Evolutionary conservation across 2,888 invertebrate species (phyloP), one percentile per base, ranked within the genome.

Genomic region (Resseliella maxima): DNA sequence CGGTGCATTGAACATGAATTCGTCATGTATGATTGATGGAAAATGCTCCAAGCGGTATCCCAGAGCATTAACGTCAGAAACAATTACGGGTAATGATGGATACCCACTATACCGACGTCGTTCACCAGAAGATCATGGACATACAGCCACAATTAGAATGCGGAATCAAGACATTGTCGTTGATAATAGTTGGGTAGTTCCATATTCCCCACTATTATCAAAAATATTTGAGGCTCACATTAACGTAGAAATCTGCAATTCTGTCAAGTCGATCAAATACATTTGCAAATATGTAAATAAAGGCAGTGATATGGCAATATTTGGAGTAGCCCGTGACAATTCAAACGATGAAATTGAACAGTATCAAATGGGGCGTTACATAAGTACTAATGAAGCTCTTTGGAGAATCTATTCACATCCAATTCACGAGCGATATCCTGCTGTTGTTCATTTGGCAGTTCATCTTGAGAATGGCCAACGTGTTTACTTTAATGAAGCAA

Each of bases 211-310:
- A 85, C 50, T 89, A 46, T 88, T 90, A 2, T 89, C 88, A 0
- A 89, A 88, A 87, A 88, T 88, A 15, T 90, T 88, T 83, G 88
- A 90, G 85, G 89, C 89, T 0, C 90, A 91, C 87, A 89, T 90
- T n/a, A 91, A 91, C 88, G 90, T 91, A 18, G 91, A 91, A 87
- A 89, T 86, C 86, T 92, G 91, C 87, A 89, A 88, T 88, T 91
- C 90, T 0, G 90, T 92, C 0, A 90, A 91, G 87, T 88, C 89
- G 0, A 90, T 91, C 31, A 90, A 90, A 88, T 90, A 90, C 87
- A 89, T 91, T 87, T 90, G 89, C 87, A 90, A 91, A 88, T 91
- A 91, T 88, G 89, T 91, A 45, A 90, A 89, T 86, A 91, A 91
- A 89, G 90, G 90, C 41, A 89, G 89, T 87, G 90, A 90, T 87